Evolutionary conservation across 2,797 vertebrate species (phyloP).

Genomic region (Gallirallus australis): DNA sequence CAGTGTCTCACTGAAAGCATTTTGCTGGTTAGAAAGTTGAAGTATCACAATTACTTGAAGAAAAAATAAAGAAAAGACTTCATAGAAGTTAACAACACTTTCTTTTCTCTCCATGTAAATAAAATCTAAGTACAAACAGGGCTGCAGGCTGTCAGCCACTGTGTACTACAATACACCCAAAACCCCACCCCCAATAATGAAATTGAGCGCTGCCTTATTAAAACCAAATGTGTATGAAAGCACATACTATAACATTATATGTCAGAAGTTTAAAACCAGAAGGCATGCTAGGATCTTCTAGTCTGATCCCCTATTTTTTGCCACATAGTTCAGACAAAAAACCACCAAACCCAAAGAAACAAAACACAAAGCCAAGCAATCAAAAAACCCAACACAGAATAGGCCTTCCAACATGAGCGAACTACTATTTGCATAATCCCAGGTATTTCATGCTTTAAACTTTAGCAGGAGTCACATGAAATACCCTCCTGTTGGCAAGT

Average conservation of each 20-base stretch:
- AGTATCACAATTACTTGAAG: background rate
- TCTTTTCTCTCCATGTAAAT: background rate
- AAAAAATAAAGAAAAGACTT: too few species aligned
- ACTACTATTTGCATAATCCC: background rate
- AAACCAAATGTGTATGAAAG: background rate
- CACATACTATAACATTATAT: too few species aligned
- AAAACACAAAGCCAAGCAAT: too few species aligned
- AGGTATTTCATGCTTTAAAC: background rate
- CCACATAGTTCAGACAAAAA: background rate
- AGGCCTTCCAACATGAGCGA: background rate
- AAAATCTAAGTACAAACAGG: background rate
- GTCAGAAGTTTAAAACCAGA: background rate
- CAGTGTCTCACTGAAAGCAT: background rate
- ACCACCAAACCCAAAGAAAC: too few species aligned
- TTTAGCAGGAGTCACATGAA: background rate
- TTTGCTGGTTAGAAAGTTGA: background rate
- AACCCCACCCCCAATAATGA: background rate
- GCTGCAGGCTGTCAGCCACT: background rate
- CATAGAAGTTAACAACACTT: background rate
- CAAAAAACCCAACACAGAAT: accelerated
- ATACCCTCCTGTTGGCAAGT: background rate
- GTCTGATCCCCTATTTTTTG: background rate
- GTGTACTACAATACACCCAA: background rate
- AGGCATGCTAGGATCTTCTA: background rate
- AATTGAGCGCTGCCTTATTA: background rate